Evolutionary conservation across 2,797 vertebrate species (phyloP).

Genomic region (Chelonia mydas): DNA sequence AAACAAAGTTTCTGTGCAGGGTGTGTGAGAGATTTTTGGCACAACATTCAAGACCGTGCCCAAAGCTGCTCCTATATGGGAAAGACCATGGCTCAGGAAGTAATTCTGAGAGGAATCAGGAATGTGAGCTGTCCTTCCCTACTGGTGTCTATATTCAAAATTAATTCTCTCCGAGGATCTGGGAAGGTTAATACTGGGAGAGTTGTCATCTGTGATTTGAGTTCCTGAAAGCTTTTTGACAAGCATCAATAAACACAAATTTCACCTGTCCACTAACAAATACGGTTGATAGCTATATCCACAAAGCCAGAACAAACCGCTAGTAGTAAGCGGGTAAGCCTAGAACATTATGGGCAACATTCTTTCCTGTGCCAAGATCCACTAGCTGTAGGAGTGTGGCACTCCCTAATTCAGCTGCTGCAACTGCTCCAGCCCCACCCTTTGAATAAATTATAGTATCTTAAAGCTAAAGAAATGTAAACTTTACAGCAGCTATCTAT

Average conservation of each 20-base stretch:
- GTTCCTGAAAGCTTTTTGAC: background rate
- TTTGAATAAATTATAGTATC: no score
- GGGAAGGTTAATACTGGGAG: background rate
- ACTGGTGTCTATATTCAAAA: background rate
- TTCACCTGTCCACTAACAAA: background rate
- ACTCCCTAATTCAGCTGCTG: background rate
- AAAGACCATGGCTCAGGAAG: background rate
- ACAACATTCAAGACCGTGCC: background rate
- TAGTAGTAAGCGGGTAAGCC: background rate
- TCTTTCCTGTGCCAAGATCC: background rate
- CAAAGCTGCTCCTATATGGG: rapidly evolving
- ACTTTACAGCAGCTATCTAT: background rate
- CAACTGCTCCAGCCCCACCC: background rate
- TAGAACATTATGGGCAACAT: rapidly evolving
- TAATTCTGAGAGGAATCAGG: background rate
- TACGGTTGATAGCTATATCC: background rate
- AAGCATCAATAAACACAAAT: background rate
- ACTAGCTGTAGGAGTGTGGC: background rate
- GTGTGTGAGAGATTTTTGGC: background rate
- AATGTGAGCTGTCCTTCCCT: background rate
- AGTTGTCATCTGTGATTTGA: background rate
- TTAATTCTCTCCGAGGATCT: rapidly evolving
- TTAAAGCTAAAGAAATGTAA: background rate
- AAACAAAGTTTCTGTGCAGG: background rate
- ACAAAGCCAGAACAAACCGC: background rate